Evolutionary conservation across 1,140 invertebrate species (phyloP), one percentile per base, ranked within the genome.

Genomic region (Archegozetes longisetosus): DNA sequence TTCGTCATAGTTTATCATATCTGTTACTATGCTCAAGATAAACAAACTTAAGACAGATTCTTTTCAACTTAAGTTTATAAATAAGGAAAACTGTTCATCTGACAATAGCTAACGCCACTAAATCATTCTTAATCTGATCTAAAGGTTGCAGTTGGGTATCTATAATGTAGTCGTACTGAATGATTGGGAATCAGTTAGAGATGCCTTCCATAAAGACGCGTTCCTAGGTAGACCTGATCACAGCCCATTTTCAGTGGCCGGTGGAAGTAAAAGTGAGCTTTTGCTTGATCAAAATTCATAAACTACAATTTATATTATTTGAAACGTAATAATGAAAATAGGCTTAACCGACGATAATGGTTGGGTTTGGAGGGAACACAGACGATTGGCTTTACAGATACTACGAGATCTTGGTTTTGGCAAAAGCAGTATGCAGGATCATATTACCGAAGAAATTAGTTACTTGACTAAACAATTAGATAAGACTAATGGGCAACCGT

Each of bases 391-490:
- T 2, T 68, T 86, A 49, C 78, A 79, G 60, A 78, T 83, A 58
- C 74, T 91, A 61, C 76, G 77, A 27, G 73, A 80, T 23, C 74
- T 86, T 9, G 86, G 87, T 20, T 84, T 85, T 61, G 85, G 86
- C 0, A 81, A 82, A 66, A 75, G 72, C 1, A 69, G 74, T 46
- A 86, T 88, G 81, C 81, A 84, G 3, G 29, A 65, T 2, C 14
- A 58, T n/a, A 25, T 66, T 17, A 32, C 54, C 17, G 29, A 61
- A 60, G 66, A 67, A 58, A 32, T 67, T 9, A 23, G 54, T 23
- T 47, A 55, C 6, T 61, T 67, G 17, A 3, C 62, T 3, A 28
- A 53, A n/a, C 26, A 57, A 50, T 48, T 68, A 13, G 60, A 61
- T 2, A 32, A 40, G 1, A 17, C 51, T 6, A 23, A 61, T 1